Evolutionary conservation across 2,113 vertebrate species (phyloP).

Genomic region (Pelecanoides urinatrix): DNA sequence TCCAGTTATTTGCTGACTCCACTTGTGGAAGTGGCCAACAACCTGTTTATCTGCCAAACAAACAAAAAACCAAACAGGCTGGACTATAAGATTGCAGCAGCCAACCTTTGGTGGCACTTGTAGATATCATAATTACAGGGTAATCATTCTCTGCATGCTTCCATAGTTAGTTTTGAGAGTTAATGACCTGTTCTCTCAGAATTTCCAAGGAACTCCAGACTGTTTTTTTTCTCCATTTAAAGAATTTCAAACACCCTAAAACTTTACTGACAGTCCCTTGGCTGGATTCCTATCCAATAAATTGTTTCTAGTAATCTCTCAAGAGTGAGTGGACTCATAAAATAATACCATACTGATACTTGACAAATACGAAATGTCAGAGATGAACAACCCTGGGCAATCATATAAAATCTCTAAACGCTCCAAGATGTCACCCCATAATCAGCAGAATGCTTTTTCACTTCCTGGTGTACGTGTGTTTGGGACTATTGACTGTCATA

Average conservation of each 20-base stretch:
- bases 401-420: neutral
- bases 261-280: neutral
- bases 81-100: neutral
- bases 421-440: neutral
- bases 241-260: neutral
- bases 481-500: neutral
- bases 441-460: neutral
- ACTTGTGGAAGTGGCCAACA: neutral
- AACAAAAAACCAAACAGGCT: neutral
- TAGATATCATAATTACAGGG: neutral
- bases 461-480: neutral
- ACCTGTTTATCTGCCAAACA: neutral
- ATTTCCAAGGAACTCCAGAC: neutral
- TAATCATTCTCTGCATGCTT: neutral
- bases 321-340: neutral
- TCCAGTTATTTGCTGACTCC: neutral
- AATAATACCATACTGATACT: neutral
- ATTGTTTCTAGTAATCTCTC: neutral
- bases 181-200: neutral
- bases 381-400: neutral
- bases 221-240: neutral
- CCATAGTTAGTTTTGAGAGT: neutral
- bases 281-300: neutral
- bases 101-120: neutral
- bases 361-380: neutral